Conservation (phyloP, 2,113 vertebrate species). For the Pagrus major region DNA sequence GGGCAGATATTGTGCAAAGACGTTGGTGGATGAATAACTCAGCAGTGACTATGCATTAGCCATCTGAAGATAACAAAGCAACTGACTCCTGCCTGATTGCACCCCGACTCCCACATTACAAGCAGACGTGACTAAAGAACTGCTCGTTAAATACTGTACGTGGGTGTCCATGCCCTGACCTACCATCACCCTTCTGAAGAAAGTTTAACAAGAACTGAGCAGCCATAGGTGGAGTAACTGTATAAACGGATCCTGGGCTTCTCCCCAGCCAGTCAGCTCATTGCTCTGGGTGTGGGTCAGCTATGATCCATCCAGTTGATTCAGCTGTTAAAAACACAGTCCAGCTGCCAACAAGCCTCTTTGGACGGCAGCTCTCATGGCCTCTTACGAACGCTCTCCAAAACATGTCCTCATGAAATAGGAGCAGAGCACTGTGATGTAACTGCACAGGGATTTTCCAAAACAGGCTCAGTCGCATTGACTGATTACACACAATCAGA, state of each 20-base stretch:
- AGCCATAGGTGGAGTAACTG: conserved; percentile 22
- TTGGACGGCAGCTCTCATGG: conserved; percentile 48
- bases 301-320: conserved; percentile 52
- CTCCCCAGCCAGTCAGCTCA: conserved; percentile 28
- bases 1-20: conserved; percentile 5
- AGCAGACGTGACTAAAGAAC: neutral
- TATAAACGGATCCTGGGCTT: conserved; percentile 52
- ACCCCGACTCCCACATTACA: neutral
- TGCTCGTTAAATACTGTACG: neutral
- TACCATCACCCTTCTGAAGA: neutral
- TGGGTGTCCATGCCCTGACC: neutral
- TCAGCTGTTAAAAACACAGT: conserved; percentile 68
- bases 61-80: conserved; percentile 4
- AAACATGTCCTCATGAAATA: conserved; percentile 67
- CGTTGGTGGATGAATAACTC: neutral
- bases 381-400: conserved; percentile 45
- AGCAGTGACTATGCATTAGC: neutral
- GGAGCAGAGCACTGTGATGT: conserved; percentile 51
- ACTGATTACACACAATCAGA: neutral
- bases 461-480: conserved; percentile 23
- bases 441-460: conserved; percentile 60
- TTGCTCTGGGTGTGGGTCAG: conserved; percentile 61
- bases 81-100: neutral
- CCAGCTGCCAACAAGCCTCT: conserved; percentile 67
- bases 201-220: conserved; percentile 42